Conservation (phyloP, 2,797 vertebrate genomes). For the Syndactyla subalaris region DNA sequence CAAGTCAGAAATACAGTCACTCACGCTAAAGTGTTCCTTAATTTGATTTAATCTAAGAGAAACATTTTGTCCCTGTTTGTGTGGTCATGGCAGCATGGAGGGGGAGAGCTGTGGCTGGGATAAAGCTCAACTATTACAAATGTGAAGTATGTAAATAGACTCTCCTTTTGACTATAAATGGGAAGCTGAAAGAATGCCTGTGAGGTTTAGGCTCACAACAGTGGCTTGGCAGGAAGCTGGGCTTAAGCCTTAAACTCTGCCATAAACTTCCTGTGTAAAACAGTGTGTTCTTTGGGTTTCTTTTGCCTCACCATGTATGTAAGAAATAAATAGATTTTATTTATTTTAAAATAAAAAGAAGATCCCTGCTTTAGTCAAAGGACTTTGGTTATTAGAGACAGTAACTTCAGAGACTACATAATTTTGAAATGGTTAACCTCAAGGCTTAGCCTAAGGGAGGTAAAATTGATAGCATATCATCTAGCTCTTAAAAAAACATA, state of each 20-base stretch:
- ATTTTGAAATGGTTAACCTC: background rate
- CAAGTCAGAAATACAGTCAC: background rate
- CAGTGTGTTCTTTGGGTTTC: background rate
- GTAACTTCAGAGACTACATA: background rate
- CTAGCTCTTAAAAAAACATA: background rate
- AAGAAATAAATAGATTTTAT: background rate
- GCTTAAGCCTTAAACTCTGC: background rate
- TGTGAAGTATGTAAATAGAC: background rate
- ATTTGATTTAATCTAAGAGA: background rate
- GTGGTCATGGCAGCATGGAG: background rate
- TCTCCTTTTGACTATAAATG: background rate
- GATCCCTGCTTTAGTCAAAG: background rate
- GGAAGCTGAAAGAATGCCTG: background rate
- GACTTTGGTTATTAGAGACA: background rate
- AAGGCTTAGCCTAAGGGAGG: background rate
- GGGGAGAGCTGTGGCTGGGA: background rate
- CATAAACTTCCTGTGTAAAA: background rate
- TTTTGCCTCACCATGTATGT: background rate
- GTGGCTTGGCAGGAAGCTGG: background rate
- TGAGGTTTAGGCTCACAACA: background rate
- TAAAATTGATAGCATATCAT: background rate
- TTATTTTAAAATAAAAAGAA: background rate
- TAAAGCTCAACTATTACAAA: background rate
- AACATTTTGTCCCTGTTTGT: conserved; percentile 6
- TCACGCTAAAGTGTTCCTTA: background rate